A percentile compares a stretch with the other conserved stretches of the same genome.
These are phyloP conservation scores for Idris sp. DNA, from an alignment of 1,140 invertebrate genomes.

Conservation along the genomic window DNA sequence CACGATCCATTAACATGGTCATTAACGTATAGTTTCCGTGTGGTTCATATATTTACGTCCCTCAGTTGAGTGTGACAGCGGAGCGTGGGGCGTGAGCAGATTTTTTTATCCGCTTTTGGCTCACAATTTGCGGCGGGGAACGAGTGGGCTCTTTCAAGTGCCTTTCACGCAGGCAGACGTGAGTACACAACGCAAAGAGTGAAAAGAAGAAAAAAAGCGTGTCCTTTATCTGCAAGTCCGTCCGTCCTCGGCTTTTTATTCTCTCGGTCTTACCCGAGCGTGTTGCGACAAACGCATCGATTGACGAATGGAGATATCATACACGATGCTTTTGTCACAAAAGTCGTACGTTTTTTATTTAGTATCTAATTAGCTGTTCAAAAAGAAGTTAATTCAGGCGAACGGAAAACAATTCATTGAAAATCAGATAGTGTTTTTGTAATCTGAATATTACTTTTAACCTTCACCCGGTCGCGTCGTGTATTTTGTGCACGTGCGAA, in stretches of 20 bases:
- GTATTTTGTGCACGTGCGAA: too few species aligned
- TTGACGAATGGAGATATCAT: slow-evolving; percentile 50
- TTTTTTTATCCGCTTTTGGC: slow-evolving; percentile 65
- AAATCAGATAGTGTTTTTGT: too few species aligned
- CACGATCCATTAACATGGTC: slow-evolving; percentile 61
- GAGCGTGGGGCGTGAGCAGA: slow-evolving; percentile 39
- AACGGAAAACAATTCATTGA: slow-evolving; percentile 1
- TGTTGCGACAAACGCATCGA: slow-evolving; percentile 56
- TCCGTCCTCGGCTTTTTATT: slow-evolving; percentile 51
- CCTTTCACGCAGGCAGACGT: slow-evolving; percentile 63
- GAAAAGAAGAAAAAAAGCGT: slow-evolving; percentile 62
- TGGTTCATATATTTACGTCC: slow-evolving; percentile 42
- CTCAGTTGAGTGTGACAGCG: slow-evolving; percentile 13
- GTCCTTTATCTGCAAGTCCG: slow-evolving; percentile 61
- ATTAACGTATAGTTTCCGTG: slow-evolving; percentile 45
- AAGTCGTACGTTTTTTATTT: slow-evolving; percentile 51
- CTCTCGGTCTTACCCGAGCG: slow-evolving; percentile 33
- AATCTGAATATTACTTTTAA: too few species aligned
- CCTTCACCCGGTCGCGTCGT: too few species aligned
- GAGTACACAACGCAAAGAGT: slow-evolving; percentile 64
- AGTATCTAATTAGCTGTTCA: slow-evolving; percentile 32
- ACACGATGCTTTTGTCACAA: slow-evolving; percentile 43
- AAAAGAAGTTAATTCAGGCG: slow-evolving; percentile 14
- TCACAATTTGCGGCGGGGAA: slow-evolving; percentile 64
- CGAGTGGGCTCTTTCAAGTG: slow-evolving; percentile 64